These are phyloP conservation scores for Acutogordius australiensis DNA, from an alignment of 2,888 invertebrate species.

Conservation along the genomic window DNA sequence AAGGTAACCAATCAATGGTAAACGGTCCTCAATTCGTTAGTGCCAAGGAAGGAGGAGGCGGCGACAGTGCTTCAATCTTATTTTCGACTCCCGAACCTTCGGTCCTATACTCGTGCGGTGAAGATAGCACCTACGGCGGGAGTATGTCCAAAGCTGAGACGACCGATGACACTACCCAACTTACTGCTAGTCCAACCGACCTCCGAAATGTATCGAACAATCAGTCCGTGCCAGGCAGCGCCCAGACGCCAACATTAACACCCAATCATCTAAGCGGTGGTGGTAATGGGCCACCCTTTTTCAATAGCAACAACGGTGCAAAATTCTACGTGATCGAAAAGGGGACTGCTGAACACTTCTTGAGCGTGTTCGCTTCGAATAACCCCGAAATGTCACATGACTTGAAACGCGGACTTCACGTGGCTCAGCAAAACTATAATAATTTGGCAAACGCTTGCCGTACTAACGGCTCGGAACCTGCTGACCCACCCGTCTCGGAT, in stretches of 20 bases:
- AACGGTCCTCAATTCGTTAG: too few species aligned
- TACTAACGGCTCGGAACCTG: not conserved
- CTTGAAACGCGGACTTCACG: not conserved
- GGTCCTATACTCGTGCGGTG: too few species aligned
- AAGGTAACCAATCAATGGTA: too few species aligned
- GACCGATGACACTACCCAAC: too few species aligned
- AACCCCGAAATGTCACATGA: not conserved
- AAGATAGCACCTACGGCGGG: too few species aligned
- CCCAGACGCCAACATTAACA: not conserved
- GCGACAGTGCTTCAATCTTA: too few species aligned
- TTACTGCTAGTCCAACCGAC: not conserved
- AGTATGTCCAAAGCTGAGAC: not conserved
- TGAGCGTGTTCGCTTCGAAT: not conserved
- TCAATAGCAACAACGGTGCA: too few species aligned
- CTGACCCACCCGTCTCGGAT: too few species aligned
- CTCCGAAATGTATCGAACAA: not conserved
- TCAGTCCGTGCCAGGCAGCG: not conserved
- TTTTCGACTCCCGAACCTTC: too few species aligned
- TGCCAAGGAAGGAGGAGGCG: too few species aligned
- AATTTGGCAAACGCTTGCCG: too few species aligned
- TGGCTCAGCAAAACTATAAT: too few species aligned
- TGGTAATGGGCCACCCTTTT: not conserved
- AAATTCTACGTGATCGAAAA: slow-evolving; percentile 4
- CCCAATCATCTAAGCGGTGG: not conserved
- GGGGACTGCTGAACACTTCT: not conserved